Base-by-base conservation (phyloP, 2,113 vertebrate genomes). In the Zingel zingel region DNA sequence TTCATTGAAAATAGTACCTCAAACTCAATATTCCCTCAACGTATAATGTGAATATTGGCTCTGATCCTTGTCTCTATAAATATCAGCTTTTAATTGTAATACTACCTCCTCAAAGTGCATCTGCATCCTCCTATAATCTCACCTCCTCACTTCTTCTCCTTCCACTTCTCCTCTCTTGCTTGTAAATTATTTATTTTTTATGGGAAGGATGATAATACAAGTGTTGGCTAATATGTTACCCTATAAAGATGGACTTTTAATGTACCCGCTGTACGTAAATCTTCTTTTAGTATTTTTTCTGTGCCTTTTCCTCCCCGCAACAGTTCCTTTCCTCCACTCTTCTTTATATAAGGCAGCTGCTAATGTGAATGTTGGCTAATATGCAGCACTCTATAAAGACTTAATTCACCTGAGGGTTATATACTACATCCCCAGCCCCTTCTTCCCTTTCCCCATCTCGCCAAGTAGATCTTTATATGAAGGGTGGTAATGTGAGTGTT, bases 401-500 rank as follows among this genome's bases (percentile, higher is more conserved):
- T 88, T 83, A 78, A 92, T 88, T 84, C 86, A 86, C 86, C 86
- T 50, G 67, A 86, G 84, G 79, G 82, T 86, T 81, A 86, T 79
- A 77, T 69, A 87, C 79, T 75, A 13, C 66, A 27, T 74, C 76
- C 76, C 21, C 33, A n/a, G 54, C 66, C 9, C 57, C 45, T 48
- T 72, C 51, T 45, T 19, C 19, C 36, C 61, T 50, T 68, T 48
- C 27, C 25, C 25, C 62, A 15, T 62, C 83, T 67, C 39, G 4
- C 50, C 58, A 85, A 81, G 57, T 59, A 48, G 79, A 88, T 85
- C 77, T 94, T 91, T 89, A 93, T 88, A 87, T 87, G 85, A 87
- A 47, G 67, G 83, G 82, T 79, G 85, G 61, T 93, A 93, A 93
- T 91, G 90, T 90, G 91, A 93, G 88, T 86, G 82, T 89, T 91